These are phyloP conservation scores for Hirundichthys speculiger DNA, from an alignment of 2,113 vertebrate species.

Conservation along the genomic window DNA sequence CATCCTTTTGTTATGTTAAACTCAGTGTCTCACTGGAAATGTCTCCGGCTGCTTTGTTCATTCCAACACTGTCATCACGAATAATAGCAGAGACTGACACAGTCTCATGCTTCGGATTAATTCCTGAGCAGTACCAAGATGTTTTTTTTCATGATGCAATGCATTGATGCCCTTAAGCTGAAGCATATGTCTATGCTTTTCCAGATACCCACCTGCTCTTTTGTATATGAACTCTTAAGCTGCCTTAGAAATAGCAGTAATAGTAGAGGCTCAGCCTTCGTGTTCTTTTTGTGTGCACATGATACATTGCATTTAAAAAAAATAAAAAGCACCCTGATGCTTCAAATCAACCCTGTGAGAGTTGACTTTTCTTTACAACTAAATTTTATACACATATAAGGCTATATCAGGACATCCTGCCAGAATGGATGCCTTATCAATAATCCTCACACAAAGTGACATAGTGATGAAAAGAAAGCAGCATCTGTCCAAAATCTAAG, in stretches of 20 bases:
- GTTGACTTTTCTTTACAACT: no score
- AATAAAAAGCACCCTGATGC: no score
- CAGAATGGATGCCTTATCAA: no score
- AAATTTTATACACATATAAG: no score
- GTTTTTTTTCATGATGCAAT: slow-evolving; percentile 46
- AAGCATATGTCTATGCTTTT: slow-evolving; percentile 49
- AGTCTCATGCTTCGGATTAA: slow-evolving; percentile 66
- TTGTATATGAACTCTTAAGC: slow-evolving; percentile 62
- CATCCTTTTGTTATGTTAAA: slow-evolving; percentile 79
- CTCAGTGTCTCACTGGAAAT: slow-evolving; percentile 60
- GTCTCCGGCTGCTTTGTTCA: slow-evolving; percentile 67
- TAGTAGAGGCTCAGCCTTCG: slow-evolving; percentile 32
- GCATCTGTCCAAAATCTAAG: no score
- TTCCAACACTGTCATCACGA: slow-evolving; percentile 63
- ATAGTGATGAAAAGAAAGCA: no score
- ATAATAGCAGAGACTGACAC: slow-evolving; percentile 71
- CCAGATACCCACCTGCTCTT: slow-evolving; percentile 58
- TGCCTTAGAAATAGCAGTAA: slow-evolving; percentile 44
- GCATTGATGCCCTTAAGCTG: slow-evolving; percentile 59
- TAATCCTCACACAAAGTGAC: no score
- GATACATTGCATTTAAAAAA: no score
- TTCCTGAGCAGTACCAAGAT: slow-evolving; percentile 65
- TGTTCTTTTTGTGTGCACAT: slow-evolving; percentile 46
- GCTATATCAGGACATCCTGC: no score
- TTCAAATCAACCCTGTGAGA: no score